Evolutionary conservation across 1,140 invertebrate genomes (phyloP), one percentile per base, ranked within the genome.

Genomic region (Conopomorpha cramerella): DNA sequence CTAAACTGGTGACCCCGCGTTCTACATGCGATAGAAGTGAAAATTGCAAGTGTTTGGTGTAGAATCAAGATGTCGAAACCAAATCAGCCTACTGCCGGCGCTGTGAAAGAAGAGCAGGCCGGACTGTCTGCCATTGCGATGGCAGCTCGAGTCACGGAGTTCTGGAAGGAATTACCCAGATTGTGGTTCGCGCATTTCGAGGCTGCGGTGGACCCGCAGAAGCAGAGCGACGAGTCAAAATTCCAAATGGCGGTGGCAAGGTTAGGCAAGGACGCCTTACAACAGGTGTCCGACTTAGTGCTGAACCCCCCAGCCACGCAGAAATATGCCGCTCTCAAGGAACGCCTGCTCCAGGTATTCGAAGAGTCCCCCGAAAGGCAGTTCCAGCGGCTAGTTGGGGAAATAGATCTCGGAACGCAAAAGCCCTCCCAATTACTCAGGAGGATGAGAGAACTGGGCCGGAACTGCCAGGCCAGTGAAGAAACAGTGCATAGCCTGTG

Each of bases 371-470:
- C 14, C 7, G 10, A 16, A 13, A 31, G 34, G 0, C 43, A 40
- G 16, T 16, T 55, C 8, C 38, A 52, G 8, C 54, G 41, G 27
- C 27, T 49, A 15, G 17, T 55, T 4, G 15, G 30, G 3, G 46
- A 45, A 33, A 33, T 56, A 8, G 34, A 59, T 6, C 18, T 54
- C 0, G 53, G 48, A 8, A 38, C 45, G 18, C 47, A 51, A 36
- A 46, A 39, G 19, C 51, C 46, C 0, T 44, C 49, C 0, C 40
- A 49, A 27, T 30, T 58, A 12, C 25, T 55, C 10, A 11, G 43
- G 0, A 29, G 41, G 10, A 50, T 58, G 41, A 17, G 37, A 11
- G 28, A 39, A 1, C 18, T 50, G 18, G 45, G 44, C 0, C 34
- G 25, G 12, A 31, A 19, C 15, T n/a, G 15, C 1, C 2, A 23